Percentiles rank a stretch among this genome's conserved stretches.
These are phyloP conservation scores for Cricetomys ansorgei DNA, from an alignment of 2,113 vertebrate species.

Conservation along the genomic window DNA sequence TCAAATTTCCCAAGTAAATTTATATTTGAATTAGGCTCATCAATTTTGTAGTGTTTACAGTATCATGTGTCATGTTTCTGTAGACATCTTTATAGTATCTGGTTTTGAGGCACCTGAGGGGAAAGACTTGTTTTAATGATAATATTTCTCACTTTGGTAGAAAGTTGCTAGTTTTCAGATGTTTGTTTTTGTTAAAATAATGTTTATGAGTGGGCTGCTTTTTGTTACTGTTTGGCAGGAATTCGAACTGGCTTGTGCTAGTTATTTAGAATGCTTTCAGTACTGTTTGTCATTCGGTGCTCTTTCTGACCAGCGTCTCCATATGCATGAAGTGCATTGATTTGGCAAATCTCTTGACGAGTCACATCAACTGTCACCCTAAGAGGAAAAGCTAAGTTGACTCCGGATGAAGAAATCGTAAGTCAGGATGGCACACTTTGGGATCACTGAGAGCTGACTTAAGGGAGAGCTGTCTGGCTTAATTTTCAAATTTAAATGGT, in stretches of 20 bases:
- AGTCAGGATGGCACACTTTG: background rate
- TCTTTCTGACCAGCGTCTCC: background rate
- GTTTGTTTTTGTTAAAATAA: background rate
- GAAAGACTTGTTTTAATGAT: background rate
- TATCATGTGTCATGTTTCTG: background rate
- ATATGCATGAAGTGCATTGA: background rate
- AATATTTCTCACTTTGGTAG: background rate
- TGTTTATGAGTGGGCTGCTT: background rate
- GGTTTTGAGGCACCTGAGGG: background rate
- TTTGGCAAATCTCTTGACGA: background rate
- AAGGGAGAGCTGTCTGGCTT: background rate
- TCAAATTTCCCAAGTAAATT: background rate
- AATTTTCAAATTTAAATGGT: background rate
- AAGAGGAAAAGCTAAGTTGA: background rate
- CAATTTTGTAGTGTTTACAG: background rate
- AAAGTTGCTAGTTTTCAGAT: background rate
- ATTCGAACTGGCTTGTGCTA: background rate
- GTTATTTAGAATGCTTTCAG: background rate
- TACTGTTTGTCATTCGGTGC: background rate
- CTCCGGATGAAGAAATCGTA: background rate
- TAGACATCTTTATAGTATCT: background rate
- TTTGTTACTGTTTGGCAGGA: conserved; percentile 11
- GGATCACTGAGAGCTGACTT: background rate
- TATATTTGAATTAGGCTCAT: conserved; percentile 4
- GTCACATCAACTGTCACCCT: background rate